Conservation (phyloP, 1,140 invertebrate genomes). For the Chymomyza costata region DNA sequence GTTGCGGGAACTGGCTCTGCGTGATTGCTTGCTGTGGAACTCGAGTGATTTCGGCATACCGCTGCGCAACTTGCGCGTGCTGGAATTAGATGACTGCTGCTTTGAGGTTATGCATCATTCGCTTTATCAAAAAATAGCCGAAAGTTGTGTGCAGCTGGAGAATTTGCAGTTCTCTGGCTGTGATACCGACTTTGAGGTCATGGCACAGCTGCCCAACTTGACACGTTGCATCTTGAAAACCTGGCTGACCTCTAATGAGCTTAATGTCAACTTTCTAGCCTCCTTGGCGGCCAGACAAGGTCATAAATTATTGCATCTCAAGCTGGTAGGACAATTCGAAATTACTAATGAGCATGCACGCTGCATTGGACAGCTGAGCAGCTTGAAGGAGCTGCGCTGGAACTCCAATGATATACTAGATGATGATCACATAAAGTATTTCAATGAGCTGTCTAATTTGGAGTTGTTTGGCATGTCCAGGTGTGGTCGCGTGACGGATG, state of each 20-base stretch:
- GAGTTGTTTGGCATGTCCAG: conserved; percentile 20
- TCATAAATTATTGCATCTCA: conserved; percentile 14
- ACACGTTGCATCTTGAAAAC: conserved; percentile 47
- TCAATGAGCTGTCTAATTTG: conserved; percentile 37
- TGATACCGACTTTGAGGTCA: conserved; percentile 50
- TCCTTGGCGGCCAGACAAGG: conserved; percentile 17
- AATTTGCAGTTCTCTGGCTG: conserved; percentile 51
- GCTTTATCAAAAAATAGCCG: conserved; percentile 54
- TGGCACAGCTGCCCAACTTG: conserved; percentile 48
- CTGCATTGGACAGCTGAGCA: conserved; percentile 36
- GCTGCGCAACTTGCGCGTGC: conserved; percentile 10
- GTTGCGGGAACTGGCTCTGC: conserved; percentile 34
- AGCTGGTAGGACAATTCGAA: conserved; percentile 43
- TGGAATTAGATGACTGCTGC: conserved; percentile 53
- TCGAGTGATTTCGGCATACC: conserved; percentile 53
- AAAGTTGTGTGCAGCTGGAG: conserved; percentile 39
- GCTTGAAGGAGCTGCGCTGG: conserved; percentile 36
- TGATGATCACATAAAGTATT: conserved; percentile 52
- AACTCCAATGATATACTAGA: conserved; percentile 48
- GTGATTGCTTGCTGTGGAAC: conserved; percentile 56
- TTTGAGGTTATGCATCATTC: conserved; percentile 60
- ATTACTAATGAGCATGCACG: conserved; percentile 49
- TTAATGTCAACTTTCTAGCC: conserved; percentile 45
- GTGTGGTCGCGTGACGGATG: conserved; percentile 39
- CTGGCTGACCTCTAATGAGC: conserved; percentile 52